Percentiles rank a stretch among this genome's conserved stretches.
These are phyloP conservation scores for Glossosoma conforme DNA, from an alignment of 1,140 invertebrate genomes.

Conservation along the genomic window DNA sequence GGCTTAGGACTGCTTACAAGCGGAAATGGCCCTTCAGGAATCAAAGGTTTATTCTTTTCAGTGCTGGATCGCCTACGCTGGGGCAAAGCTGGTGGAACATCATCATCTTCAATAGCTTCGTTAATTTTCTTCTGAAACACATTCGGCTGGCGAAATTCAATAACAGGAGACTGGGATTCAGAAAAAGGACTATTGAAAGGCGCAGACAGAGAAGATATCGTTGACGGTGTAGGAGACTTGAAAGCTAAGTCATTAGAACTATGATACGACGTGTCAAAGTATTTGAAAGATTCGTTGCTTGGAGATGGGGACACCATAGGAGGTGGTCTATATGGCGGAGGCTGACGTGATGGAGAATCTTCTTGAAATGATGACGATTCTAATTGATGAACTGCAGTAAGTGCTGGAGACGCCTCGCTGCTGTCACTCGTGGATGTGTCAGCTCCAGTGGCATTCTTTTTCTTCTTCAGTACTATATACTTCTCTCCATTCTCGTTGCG, in stretches of 20 bases:
- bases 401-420: too few relatives aligned
- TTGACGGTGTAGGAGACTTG: neutral
- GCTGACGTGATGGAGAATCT: conserved; percentile 44
- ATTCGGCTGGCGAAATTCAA: too few relatives aligned
- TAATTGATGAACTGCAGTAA: too few relatives aligned
- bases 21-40: too few relatives aligned
- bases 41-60: too few relatives aligned
- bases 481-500: conserved; percentile 78
- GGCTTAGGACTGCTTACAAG: too few relatives aligned
- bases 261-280: conserved; percentile 20
- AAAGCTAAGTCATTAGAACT: neutral
- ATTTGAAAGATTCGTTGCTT: conserved; percentile 37
- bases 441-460: conserved; percentile 47
- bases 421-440: too few relatives aligned
- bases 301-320: conserved; percentile 42
- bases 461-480: conserved; percentile 75
- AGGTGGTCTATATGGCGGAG: conserved; percentile 63
- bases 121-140: conserved; percentile 1
- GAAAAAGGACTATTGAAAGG: too few relatives aligned
- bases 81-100: conserved; percentile 39
- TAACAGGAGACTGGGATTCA: too few relatives aligned
- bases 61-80: too few relatives aligned
- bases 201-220: neutral
- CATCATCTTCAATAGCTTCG: conserved; percentile 32
- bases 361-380: conserved; percentile 31